These are phyloP conservation scores for Eulemur coronatus DNA, from an alignment of 2,797 vertebrate genomes.

Conservation along the genomic window DNA sequence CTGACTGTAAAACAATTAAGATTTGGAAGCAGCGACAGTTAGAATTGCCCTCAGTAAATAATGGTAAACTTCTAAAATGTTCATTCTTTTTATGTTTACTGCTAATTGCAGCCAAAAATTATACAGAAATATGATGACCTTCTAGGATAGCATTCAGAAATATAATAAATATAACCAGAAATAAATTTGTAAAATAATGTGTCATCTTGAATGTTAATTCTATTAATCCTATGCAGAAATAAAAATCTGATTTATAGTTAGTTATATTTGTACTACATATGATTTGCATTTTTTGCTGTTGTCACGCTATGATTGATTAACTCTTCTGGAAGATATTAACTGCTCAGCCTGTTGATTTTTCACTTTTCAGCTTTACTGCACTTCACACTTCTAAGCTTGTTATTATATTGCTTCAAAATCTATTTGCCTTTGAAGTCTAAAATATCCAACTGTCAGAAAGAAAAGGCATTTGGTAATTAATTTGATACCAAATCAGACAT, in stretches of 20 bases:
- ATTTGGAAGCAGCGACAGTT: neutral
- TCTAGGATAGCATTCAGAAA: neutral
- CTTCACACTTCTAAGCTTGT: slow-evolving; percentile 76
- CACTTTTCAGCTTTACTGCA: slow-evolving; percentile 73
- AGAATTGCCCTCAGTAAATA: neutral
- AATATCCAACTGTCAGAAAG: slow-evolving; percentile 69
- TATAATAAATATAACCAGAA: neutral
- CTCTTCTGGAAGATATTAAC: slow-evolving; percentile 61
- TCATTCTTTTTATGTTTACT: neutral
- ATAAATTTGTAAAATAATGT: neutral
- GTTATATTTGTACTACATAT: neutral
- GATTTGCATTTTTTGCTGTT: slow-evolving; percentile 7
- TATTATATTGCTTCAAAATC: slow-evolving; percentile 76
- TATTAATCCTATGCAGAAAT: neutral
- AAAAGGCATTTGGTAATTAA: slow-evolving; percentile 79
- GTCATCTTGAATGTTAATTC: neutral
- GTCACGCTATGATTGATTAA: slow-evolving; percentile 55
- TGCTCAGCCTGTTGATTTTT: slow-evolving; percentile 62
- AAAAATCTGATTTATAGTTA: neutral
- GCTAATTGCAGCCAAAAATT: neutral
- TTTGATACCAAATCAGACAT: slow-evolving; percentile 72
- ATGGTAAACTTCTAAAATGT: neutral
- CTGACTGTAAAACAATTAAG: neutral
- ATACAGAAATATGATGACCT: neutral
- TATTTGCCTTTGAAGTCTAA: slow-evolving; percentile 74